Evolutionary conservation across 2,888 invertebrate genomes (phyloP), one percentile per base, ranked within the genome.

Genomic region (Mythimna albipuncta): DNA sequence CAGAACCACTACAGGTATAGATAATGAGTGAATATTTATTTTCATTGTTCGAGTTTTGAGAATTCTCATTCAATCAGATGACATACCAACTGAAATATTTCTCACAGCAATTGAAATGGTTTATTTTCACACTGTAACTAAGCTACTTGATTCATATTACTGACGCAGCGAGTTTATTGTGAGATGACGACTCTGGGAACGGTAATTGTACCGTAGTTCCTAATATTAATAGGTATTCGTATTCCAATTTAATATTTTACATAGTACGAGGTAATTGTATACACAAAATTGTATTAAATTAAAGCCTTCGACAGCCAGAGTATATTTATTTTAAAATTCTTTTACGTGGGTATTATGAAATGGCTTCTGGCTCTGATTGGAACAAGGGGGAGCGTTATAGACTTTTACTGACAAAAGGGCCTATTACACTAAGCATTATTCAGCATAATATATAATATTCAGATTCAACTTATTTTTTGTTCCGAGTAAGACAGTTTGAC

Each of bases 71-170:
- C 52, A 47, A 41, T 50, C 16, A 55, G 9, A 80, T 77, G 80
- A 74, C 38, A 68, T 55, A 68, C 21, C 44, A 10, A 55, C 21
- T 50, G 16, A 44, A 50, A 61, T 68, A 41, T 32, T 67, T 81
- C 64, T 38, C 64, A 57, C 67, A 58, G 55, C 35, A 16, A 44
- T 65, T 62, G 35, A 32, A 81, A 54, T 54, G 44, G 54, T 65
- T 81, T 61, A 67, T 64, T 71, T 70, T 76, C 41, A 63, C 69
- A 41, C 38, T n/a, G 50, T 50, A 44, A 61, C 19, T 35, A 50
- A 21, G 57, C 52, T 62, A 26, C 38, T 77, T 54, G 82, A 82
- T 67, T 71, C 65, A 71, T 77, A 26, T 64, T 57, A 54, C 50
- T 71, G 71, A 71, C 38, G 62, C 66, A 71, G 21, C 41, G 55